Conservation (phyloP, 1,140 invertebrate species). For the Musca domestica region DNA sequence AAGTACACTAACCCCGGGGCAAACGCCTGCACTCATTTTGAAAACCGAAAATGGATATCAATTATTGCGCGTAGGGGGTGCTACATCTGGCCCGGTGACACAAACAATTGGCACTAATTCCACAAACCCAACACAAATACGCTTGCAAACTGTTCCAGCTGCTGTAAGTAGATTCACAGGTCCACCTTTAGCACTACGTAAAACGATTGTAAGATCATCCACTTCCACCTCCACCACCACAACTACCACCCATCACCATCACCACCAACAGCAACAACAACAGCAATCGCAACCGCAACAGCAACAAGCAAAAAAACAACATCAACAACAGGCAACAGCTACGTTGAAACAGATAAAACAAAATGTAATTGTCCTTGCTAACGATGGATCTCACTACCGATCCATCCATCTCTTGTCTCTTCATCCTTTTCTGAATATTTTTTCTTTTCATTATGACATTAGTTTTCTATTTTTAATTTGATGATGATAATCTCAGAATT, state of each 20-base stretch:
- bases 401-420: not conserved
- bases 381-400: not conserved
- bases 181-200: conserved; percentile 62
- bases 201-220: conserved; percentile 54
- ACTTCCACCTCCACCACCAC: conserved; percentile 39
- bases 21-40: conserved; percentile 77
- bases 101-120: conserved; percentile 50
- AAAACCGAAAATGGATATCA: conserved; percentile 96
- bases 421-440: not conserved
- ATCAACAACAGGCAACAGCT: conserved; percentile 31
- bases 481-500: no score
- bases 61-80: conserved; percentile 79
- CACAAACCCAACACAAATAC: conserved; percentile 55
- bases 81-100: conserved; percentile 60
- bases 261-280: conserved; percentile 48
- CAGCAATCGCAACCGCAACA: conserved; percentile 35
- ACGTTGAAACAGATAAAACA: conserved; percentile 50
- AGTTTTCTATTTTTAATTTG: no score
- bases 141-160: conserved; percentile 59
- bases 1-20: conserved; percentile 78
- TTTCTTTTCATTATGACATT: not conserved
- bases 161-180: conserved; percentile 63
- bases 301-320: conserved; percentile 44
- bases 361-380: conserved; percentile 48
- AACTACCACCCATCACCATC: conserved; percentile 36